A percentile compares a stretch with the other conserved stretches of the same genome.
These are phyloP conservation scores for Atethmia centrago DNA, from an alignment of 2,888 invertebrate species.

Conservation along the genomic window DNA sequence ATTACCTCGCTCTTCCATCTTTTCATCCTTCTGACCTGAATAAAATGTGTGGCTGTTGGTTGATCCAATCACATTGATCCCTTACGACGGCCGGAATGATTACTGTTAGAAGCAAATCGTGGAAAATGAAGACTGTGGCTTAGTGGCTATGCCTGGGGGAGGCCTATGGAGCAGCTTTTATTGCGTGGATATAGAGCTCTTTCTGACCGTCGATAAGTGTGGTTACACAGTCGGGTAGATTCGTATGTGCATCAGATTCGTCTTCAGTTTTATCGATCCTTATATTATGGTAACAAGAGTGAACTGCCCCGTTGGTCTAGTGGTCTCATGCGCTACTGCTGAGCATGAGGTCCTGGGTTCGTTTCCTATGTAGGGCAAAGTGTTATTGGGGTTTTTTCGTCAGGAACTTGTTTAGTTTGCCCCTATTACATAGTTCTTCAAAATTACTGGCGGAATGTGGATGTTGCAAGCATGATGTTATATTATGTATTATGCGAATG, in stretches of 20 bases:
- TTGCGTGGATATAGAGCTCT: not conserved
- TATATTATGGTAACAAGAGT: too few species aligned
- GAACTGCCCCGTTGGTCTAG: not conserved
- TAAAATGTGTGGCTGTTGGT: not conserved
- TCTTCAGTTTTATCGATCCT: too few species aligned
- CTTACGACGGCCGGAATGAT: not conserved
- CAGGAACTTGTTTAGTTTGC: too few species aligned
- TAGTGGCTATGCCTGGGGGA: not conserved
- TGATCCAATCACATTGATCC: not conserved
- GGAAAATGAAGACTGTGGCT: not conserved
- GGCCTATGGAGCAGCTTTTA: not conserved
- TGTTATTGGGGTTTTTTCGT: not conserved
- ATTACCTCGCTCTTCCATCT: not conserved
- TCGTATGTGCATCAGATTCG: too few species aligned
- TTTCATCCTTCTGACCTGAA: not conserved
- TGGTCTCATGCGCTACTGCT: not conserved
- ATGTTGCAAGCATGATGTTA: too few species aligned
- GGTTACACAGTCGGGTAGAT: too few species aligned
- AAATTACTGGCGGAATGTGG: too few species aligned
- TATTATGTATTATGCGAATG: too few species aligned
- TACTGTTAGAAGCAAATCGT: not conserved
- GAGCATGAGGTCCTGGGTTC: not conserved
- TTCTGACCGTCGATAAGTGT: not conserved
- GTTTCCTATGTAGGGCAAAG: not conserved
- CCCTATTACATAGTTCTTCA: too few species aligned